phyloP scores from a whole-genome alignment of 2,888 invertebrate genomes.

The Stomorhina lunata region DNA sequence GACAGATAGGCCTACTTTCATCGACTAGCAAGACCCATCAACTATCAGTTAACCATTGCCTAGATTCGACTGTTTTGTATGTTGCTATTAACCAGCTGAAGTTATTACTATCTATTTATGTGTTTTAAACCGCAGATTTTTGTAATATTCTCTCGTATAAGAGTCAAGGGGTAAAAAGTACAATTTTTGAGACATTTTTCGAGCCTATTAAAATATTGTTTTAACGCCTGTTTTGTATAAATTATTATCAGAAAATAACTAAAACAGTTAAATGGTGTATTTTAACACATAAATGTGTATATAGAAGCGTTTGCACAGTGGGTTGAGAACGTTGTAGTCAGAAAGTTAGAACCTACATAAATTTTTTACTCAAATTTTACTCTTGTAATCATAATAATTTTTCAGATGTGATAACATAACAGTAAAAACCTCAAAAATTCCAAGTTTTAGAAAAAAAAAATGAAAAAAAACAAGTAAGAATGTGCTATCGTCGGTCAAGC shows the following conservation, averaged over 20 bases:
- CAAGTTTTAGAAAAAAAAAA: no score
- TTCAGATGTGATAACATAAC: no score
- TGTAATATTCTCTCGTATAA: no score
- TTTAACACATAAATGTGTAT: background rate
- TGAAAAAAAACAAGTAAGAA: no score
- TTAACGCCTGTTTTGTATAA: conserved; percentile 14
- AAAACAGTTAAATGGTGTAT: conserved; percentile 19
- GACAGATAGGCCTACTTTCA: conserved; percentile 54
- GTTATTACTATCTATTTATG: background rate
- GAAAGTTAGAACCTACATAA: background rate
- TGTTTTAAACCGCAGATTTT: no score
- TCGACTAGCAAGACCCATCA: conserved; percentile 18
- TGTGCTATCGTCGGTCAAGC: no score
- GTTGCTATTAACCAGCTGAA: background rate
- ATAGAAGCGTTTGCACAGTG: conserved; percentile 21
- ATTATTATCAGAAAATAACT: conserved; percentile 22
- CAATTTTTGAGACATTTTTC: no score
- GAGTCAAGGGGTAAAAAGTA: no score
- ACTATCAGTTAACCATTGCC: background rate
- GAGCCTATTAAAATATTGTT: conserved; percentile 13
- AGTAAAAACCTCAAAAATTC: no score
- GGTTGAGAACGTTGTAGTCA: background rate
- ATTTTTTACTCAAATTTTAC: background rate
- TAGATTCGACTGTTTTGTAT: background rate
- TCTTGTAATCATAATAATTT: background rate